These are phyloP conservation scores for Poecile atricapillus DNA, from an alignment of 2,113 vertebrate genomes.

Conservation along the genomic window DNA sequence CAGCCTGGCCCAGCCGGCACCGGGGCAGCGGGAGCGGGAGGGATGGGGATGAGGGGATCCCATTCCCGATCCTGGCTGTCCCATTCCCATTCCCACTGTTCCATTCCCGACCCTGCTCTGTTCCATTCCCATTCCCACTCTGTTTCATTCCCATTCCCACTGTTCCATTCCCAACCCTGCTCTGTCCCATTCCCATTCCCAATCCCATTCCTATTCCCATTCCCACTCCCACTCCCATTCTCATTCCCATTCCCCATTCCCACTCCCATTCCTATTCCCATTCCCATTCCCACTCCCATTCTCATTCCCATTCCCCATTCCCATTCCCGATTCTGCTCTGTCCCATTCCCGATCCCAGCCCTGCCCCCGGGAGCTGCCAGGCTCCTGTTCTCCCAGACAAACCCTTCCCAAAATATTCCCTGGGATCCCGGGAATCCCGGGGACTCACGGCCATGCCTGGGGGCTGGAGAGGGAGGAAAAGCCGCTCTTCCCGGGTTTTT, in stretches of 20 bases:
- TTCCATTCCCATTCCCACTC: neutral
- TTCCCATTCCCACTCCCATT: neutral
- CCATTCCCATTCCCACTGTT: neutral
- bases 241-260: neutral
- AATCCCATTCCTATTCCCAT: neutral
- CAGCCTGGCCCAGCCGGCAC: neutral
- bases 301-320: neutral
- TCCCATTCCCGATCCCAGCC: neutral
- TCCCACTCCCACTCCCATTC: neutral
- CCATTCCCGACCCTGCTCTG: neutral
- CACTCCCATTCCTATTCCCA: neutral
- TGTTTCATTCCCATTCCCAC: too few relatives aligned
- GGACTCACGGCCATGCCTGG: rapidly evolving
- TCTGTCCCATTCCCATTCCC: neutral
- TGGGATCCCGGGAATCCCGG: rapidly evolving
- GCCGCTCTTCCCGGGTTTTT: neutral
- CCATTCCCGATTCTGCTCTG: neutral
- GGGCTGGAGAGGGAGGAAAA: neutral
- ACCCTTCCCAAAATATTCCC: neutral
- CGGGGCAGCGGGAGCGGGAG: neutral
- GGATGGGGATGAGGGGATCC: neutral
- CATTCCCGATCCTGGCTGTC: neutral
- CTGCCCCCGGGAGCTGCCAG: neutral
- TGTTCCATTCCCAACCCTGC: neutral
- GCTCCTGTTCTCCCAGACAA: neutral